Percentiles rank a stretch among this genome's conserved stretches.
Evolutionary conservation across 1,140 invertebrate species (phyloP).

Genomic region (Nasonia vitripennis): DNA sequence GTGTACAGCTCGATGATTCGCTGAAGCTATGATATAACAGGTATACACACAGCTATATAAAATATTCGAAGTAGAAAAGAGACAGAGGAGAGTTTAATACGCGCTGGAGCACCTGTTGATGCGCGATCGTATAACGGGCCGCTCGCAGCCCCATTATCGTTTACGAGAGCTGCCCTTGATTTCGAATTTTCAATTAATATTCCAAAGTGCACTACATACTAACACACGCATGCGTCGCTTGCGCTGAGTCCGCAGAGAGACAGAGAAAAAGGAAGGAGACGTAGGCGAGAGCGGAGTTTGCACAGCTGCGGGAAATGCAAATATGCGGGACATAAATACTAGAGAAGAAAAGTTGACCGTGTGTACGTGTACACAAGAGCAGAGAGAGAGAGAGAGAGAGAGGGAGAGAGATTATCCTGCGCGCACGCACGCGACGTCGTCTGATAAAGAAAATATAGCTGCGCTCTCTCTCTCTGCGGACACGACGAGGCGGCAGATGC

Average conservation of each 20-base stretch:
- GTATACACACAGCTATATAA: background rate
- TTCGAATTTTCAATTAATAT: background rate
- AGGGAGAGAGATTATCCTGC: background rate
- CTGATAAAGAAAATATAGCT: background rate
- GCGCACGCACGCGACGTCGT: background rate
- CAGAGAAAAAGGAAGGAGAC: background rate
- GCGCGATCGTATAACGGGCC: background rate
- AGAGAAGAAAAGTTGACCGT: background rate
- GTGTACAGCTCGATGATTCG: background rate
- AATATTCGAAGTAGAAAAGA: background rate
- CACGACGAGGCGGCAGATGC: background rate
- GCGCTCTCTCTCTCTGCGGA: too few species aligned
- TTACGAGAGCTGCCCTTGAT: background rate
- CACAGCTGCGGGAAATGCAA: background rate
- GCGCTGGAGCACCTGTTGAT: background rate
- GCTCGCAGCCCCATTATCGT: background rate
- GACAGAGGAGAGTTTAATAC: background rate
- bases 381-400: background rate
- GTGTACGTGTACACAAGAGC: background rate
- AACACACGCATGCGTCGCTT: background rate
- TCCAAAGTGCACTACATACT: too few species aligned
- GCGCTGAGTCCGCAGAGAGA: background rate
- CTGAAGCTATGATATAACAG: background rate
- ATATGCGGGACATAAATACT: slow-evolving; percentile 1
- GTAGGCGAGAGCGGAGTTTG: background rate